A percentile compares a stretch with the other conserved stretches of the same genome.
Conservation (phyloP, 2,888 invertebrate species). For the Allacma fusca region DNA sequence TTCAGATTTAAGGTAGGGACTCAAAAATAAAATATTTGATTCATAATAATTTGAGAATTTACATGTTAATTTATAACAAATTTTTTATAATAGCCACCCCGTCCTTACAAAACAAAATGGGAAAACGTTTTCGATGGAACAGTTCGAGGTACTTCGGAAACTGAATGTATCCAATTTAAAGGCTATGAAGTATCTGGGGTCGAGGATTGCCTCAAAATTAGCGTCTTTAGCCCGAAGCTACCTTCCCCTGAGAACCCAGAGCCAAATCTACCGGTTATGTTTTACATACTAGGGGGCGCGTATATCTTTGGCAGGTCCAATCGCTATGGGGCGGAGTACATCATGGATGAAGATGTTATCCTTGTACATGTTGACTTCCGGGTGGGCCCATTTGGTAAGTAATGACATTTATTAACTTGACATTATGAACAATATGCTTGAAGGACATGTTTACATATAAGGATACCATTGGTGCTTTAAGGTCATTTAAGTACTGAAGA, state of each 20-base stretch:
- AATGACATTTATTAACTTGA: too few relatives aligned
- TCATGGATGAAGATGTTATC: constrained; percentile 29
- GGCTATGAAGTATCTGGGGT: constrained; percentile 8
- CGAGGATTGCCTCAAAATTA: constrained; percentile 30
- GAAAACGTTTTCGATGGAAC: not conserved
- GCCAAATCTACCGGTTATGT: constrained; percentile 22
- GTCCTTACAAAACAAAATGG: not conserved
- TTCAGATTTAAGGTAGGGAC: constrained; percentile 27
- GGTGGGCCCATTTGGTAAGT: constrained; percentile 26
- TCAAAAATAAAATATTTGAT: not conserved
- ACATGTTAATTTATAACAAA: too few relatives aligned
- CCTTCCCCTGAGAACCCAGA: not conserved
- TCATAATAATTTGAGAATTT: too few relatives aligned
- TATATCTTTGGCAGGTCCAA: constrained; percentile 18
- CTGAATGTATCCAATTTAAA: constrained; percentile 18
- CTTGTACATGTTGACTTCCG: constrained; percentile 22
- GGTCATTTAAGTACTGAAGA: constrained; percentile 39
- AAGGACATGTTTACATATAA: too few relatives aligned
- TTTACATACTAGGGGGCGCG: constrained; percentile 22
- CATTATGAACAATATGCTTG: not conserved
- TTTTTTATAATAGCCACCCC: constrained; percentile 7
- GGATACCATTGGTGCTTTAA: not conserved
- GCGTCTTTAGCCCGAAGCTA: constrained; percentile 22
- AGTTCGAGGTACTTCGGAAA: not conserved
- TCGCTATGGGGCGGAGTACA: constrained; percentile 19